Conservation (phyloP, 2,113 vertebrate genomes). For the Fulmarus glacialis region DNA sequence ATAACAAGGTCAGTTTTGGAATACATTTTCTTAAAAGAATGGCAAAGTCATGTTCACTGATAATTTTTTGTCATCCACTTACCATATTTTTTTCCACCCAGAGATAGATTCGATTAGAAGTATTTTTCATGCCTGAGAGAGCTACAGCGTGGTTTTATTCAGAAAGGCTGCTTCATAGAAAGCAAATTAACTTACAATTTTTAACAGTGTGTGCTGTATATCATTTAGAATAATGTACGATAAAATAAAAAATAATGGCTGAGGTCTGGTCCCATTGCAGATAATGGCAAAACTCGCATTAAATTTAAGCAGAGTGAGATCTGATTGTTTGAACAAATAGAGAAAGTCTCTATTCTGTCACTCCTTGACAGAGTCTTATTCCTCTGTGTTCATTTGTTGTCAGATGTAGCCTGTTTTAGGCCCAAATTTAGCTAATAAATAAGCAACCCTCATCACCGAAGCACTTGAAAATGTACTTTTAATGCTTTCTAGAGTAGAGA, state of each 20-base stretch:
- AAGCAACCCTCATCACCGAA: neutral
- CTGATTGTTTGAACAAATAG: slow-evolving; percentile 18
- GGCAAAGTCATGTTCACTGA: neutral
- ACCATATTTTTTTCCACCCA: neutral
- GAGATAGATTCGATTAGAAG: neutral
- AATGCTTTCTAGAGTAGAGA: slow-evolving; percentile 45
- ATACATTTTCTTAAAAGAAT: neutral
- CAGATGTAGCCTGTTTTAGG: neutral
- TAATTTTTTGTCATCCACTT: neutral
- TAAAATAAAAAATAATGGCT: slow-evolving; percentile 41
- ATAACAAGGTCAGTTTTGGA: neutral
- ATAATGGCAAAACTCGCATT: slow-evolving; percentile 31
- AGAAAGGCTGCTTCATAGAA: neutral
- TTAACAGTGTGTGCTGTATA: neutral
- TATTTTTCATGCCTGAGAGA: slow-evolving; percentile 30
- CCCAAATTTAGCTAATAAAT: slow-evolving; percentile 25
- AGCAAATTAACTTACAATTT: slow-evolving; percentile 43
- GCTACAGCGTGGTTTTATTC: neutral
- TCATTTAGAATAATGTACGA: slow-evolving; percentile 25
- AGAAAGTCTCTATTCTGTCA: slow-evolving; percentile 1
- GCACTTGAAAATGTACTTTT: slow-evolving; percentile 30
- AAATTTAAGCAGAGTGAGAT: neutral
- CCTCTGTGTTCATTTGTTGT: slow-evolving; percentile 24
- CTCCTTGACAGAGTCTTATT: slow-evolving; percentile 27
- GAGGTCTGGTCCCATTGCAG: neutral